Evolutionary conservation across 2,113 vertebrate species (phyloP), one percentile per base, ranked within the genome.

Genomic region (Fulmarus glacialis): DNA sequence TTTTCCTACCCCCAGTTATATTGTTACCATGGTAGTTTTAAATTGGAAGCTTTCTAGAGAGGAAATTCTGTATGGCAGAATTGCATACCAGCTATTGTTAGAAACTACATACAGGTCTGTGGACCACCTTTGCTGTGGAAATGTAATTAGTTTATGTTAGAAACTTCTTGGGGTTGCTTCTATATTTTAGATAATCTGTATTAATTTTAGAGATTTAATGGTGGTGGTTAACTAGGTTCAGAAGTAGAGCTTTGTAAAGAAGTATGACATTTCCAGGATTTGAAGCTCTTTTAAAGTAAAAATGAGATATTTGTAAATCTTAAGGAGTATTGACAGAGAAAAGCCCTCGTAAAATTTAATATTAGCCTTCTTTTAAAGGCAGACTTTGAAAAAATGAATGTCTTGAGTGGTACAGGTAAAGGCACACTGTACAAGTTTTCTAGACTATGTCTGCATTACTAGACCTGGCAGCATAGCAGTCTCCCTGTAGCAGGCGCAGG

Each of bases 271-370:
- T 93, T 86, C 36, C 95, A 93, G 74, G 45, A 45, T 87, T 6
- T 83, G 45, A 95, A 82, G 71, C 60, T 80, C 47, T 96, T 89
- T 68, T 53, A 90, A 92, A 82, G 45, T 88, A 82, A 67, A 79
- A 60, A 81, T 84, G 64, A 92, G 83, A 48, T 92, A 75, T 74
- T 77, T 73, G 21, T 93, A 58, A 59, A 59, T 90, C 85, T 93
- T 90, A 92, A 87, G 26, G 38, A 81, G 84, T 90, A 29, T 78
- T 89, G 92, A 58, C 75, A 92, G 90, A 80, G 96, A 95, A 92
- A 94, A 96, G 48, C 21, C 72, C 26, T 56, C 84, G 75, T 64
- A 93, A 93, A 90, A 87, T 12, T 43, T 26, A 62, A 67, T 64
- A 59, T 38, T 74, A 26, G 18, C 7, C 26, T 67, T 56, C 34